Conservation (phyloP, 1,140 invertebrate genomes). For the Zeugodacus cucurbitae region DNA sequence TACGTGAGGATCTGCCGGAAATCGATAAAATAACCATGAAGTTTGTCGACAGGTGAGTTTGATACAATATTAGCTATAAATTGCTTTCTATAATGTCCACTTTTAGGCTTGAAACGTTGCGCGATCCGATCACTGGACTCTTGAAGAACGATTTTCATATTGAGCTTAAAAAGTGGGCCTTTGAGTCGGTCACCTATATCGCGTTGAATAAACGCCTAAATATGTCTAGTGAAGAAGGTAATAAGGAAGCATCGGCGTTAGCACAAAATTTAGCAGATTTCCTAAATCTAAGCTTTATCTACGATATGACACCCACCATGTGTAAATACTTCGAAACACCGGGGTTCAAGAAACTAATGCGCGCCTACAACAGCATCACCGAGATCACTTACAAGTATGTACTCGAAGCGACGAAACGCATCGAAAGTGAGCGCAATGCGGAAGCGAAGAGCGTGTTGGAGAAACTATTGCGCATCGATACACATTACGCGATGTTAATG, state of each 20-base stretch:
- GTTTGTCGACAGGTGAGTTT: constrained; percentile 47
- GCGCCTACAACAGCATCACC: constrained; percentile 56
- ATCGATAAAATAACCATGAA: constrained; percentile 57
- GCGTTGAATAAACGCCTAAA: constrained; percentile 14
- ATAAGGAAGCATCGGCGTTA: not conserved
- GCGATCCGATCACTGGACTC: constrained; percentile 67
- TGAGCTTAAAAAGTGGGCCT: constrained; percentile 64
- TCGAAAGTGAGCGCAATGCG: constrained; percentile 47
- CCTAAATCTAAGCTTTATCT: constrained; percentile 67
- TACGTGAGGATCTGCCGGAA: constrained; percentile 52
- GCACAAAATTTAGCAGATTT: constrained; percentile 67
- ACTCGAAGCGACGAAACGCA: constrained; percentile 52
- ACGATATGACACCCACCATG: constrained; percentile 73
- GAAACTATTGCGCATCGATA: constrained; percentile 49
- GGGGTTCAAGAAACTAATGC: constrained; percentile 69
- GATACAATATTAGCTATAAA: not conserved
- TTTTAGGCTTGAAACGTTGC: constrained; percentile 47
- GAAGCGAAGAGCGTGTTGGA: constrained; percentile 39
- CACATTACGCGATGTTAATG: constrained; percentile 53
- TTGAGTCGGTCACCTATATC: constrained; percentile 19
- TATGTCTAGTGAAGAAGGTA: constrained; percentile 29
- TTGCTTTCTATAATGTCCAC: not conserved
- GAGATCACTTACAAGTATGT: constrained; percentile 50
- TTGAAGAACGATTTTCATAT: constrained; percentile 60
- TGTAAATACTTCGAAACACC: constrained; percentile 73